Evolutionary conservation across 1,140 invertebrate genomes (phyloP).

Genomic region (Arion vulgaris): DNA sequence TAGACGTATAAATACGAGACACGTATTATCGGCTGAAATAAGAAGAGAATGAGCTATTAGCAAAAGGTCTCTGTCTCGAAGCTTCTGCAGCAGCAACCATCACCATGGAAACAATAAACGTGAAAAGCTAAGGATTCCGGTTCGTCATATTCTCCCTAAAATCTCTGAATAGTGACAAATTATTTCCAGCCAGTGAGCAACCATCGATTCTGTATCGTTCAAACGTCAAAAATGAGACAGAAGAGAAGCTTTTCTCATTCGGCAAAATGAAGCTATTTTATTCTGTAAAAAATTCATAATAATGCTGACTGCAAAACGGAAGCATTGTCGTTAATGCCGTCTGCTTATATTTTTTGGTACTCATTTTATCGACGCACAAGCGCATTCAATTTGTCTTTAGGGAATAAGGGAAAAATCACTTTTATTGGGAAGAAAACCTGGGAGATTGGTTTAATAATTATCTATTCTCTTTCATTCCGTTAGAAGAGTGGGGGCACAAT

Average conservation of each 20-base stretch:
- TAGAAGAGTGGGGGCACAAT: no score
- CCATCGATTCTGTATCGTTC: conserved; percentile 16
- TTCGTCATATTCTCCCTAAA: conserved; percentile 21
- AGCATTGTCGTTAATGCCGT: neutral
- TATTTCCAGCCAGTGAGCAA: conserved; percentile 9
- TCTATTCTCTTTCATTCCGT: no score
- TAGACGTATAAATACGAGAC: no score
- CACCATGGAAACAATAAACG: conserved; percentile 30
- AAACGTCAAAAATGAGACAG: neutral
- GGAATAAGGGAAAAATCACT: neutral
- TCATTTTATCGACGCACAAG: neutral
- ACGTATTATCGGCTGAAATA: neutral
- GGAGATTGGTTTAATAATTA: no score
- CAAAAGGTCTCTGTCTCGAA: neutral
- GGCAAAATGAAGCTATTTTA: neutral
- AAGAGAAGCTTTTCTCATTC: neutral
- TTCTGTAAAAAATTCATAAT: neutral
- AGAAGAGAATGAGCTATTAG: neutral
- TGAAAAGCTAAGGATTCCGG: conserved; percentile 30
- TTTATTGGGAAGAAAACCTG: no score
- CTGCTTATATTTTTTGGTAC: neutral
- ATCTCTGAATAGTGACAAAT: conserved; percentile 31
- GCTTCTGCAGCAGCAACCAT: neutral
- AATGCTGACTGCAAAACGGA: neutral
- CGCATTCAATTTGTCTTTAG: neutral